Base-by-base conservation (phyloP, 2,113 vertebrate genomes). In the Sprattus sprattus region DNA sequence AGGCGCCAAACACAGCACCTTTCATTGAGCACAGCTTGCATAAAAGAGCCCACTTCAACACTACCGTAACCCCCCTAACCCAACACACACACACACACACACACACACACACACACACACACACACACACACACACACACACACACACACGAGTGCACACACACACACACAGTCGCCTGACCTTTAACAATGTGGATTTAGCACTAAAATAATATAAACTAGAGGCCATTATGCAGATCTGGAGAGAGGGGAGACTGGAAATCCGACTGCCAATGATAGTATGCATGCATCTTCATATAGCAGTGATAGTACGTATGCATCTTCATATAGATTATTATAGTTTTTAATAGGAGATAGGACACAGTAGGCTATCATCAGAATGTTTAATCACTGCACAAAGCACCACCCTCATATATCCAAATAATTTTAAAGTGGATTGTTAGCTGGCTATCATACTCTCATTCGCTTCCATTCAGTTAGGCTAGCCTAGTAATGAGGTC, bases 21-120 rank as follows among this genome's bases (percentile, higher is more conserved):
- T 96, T 97, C 96, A 97, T 96, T 97, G 98, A 97, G 96, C 96
- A 96, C 95, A 96, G 96, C 95, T 89, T 96, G 97, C 95, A 94
- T 93, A 95, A 95, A 95, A 96, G 96, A 95, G 95, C 94, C 93
- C 91, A 84, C 80, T 87, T 90, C 86, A 90, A 86, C 89, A 86
- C 82, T 86, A 81, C 22, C 78, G 84, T 87, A 87, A 91, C 67
- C 85, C 81, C 83, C 83, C 60, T 5, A 52, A 54, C 60, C 54
- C 86, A 86, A 89, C 85, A 64, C 45, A 50, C 84, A 15, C 85
- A 11, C 84, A 46, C 71, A 78, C 67, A 75, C 25, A 39, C 28
- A 18, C 71, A 78, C 71, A 78, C 9, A 39, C 4, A 16, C 25
- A 32, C 11, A 16, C 71, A 39, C 32, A 15, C 71, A 44, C 28